phyloP scores from a whole-genome alignment of 2,888 invertebrate species.

The Dryadula phaetusa region DNA sequence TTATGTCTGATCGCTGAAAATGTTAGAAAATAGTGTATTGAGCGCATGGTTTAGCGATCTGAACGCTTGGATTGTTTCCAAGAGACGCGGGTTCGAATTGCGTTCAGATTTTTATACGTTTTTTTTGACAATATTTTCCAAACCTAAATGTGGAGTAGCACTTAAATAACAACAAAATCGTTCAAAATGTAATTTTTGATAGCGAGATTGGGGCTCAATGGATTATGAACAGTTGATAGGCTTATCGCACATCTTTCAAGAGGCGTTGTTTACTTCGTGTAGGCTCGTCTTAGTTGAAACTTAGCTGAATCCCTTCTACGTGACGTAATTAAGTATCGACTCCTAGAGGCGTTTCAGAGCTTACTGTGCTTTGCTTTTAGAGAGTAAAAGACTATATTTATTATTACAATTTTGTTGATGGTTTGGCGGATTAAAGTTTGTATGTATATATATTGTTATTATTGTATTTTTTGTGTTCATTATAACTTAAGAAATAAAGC shows the following conservation, averaged over 20 bases:
- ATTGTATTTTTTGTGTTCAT: not conserved
- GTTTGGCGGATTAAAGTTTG: not conserved
- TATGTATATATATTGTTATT: not conserved
- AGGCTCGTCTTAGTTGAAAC: slow-evolving; percentile 62
- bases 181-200: slow-evolving; percentile 13
- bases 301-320: slow-evolving; percentile 69
- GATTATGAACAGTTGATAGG: slow-evolving; percentile 65
- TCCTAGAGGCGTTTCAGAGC: slow-evolving; percentile 48
- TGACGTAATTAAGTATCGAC: slow-evolving; percentile 67
- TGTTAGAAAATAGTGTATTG: too few species aligned
- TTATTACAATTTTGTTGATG: slow-evolving; percentile 25
- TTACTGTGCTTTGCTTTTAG: slow-evolving; percentile 44
- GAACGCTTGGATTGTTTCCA: too few species aligned
- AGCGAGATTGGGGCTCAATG: slow-evolving; percentile 31
- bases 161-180: not conserved
- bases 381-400: slow-evolving; percentile 37
- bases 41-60: too few species aligned
- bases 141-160: too few species aligned
- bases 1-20: too few species aligned
- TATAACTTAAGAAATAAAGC: too few species aligned
- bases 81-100: too few species aligned
- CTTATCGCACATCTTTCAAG: slow-evolving; percentile 71
- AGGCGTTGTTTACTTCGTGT: slow-evolving; percentile 56
- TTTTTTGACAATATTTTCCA: too few species aligned
- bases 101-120: too few species aligned